Evolutionary conservation across 1,140 invertebrate species (phyloP), one percentile per base, ranked within the genome.

Genomic region (Macrobrachium nipponense): DNA sequence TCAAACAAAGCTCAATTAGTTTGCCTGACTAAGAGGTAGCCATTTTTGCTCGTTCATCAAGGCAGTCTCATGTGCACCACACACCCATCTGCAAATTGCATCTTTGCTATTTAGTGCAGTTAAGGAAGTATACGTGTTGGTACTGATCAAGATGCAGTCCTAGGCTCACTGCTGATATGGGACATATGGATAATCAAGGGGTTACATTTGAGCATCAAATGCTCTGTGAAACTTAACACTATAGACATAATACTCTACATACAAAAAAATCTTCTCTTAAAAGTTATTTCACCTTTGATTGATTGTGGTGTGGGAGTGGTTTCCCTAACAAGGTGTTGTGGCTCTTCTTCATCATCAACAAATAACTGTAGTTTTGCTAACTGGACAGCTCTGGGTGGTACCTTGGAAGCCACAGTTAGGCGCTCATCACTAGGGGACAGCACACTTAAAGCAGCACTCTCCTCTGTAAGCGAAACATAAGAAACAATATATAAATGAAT

Each of bases 311-410:
- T 80, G 3, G 83, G 83, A 58, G 83, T 80, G 7, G 77, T 43
- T 23, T 87, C 81, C 27, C 86, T 82, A 14, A 73, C 73, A 14
- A 58, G 23, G 14, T 80, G 36, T 66, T 62, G 59, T 15, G 36
- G n/a, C n/a, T 86, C 90, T 78, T 91, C 90, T 66, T 89, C 89
- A 27, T 93, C 92, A 18, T 90, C 91, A 20, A 91, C 91, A 90
- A 95, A 95, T 89, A 97, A 94, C 4, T 95, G 96, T 0, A 95
- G 95, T 90, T 97, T 97, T 96, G 97, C 97, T 10, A 96, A 91
- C 90, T 97, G 96, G 43, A 97, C 92, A 89, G 93, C 94, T 86
- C 94, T 93, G 43, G 94, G 91, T 87, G 94, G 93, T 2, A 94
- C 93, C 44, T 93, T 94, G 14, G 86, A 87, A 72, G 92, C 89